Evolutionary conservation across 1,140 invertebrate genomes (phyloP).

Genomic region (Daktulosphaira vitifoliae): DNA sequence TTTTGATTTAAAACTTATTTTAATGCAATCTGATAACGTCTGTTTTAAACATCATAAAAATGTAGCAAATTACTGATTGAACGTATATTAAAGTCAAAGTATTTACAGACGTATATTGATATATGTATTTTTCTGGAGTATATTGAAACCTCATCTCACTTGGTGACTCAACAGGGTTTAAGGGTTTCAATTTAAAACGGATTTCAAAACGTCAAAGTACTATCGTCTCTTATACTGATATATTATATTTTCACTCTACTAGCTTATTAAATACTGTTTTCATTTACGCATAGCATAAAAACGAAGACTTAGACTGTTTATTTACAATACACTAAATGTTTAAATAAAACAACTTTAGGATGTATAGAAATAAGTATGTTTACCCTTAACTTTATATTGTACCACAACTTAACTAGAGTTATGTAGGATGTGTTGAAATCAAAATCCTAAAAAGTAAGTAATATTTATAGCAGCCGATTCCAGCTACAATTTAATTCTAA

Average conservation of each 20-base stretch:
- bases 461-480: no score
- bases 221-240: not conserved
- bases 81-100: no score
- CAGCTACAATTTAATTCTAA: no score
- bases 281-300: constrained; percentile 6
- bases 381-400: no score
- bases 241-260: not conserved
- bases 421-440: no score
- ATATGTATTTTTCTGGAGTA: not conserved
- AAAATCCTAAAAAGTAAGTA: no score
- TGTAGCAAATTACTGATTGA: no score
- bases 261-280: constrained; percentile 22
- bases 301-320: constrained; percentile 3
- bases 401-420: no score
- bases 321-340: constrained; percentile 12
- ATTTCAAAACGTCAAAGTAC: constrained; percentile 5
- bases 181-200: constrained; percentile 31
- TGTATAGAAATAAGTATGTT: no score
- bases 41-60: no score
- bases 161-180: not conserved
- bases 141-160: constrained; percentile 5
- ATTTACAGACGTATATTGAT: not conserved
- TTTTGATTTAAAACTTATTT: no score
- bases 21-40: no score
- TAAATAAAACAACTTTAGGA: constrained; percentile 19